Percentiles rank a stretch among this genome's conserved stretches.
These are phyloP conservation scores for Thryonomys swinderianus DNA, from an alignment of 2,113 vertebrate species.

Conservation along the genomic window DNA sequence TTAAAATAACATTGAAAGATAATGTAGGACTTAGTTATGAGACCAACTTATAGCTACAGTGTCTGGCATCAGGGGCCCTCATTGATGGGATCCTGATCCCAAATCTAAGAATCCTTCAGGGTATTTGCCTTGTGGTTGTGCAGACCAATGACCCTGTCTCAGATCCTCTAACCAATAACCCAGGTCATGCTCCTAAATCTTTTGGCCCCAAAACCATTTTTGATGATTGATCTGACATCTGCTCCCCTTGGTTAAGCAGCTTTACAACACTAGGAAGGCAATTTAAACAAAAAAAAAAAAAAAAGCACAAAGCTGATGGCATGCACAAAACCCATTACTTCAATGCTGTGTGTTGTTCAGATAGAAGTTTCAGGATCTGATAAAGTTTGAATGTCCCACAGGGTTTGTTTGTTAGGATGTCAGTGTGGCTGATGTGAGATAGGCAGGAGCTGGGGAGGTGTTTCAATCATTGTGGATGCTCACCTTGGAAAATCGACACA, in stretches of 20 bases:
- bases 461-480: neutral
- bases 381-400: neutral
- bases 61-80: too few relatives aligned
- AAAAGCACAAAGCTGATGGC: neutral
- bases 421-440: neutral
- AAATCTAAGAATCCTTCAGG: neutral
- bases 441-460: neutral
- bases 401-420: neutral
- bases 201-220: neutral
- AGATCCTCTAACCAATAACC: neutral
- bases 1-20: neutral
- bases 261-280: neutral
- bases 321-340: neutral
- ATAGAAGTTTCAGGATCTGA: neutral
- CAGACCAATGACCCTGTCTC: neutral
- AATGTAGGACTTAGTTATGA: neutral
- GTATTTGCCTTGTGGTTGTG: neutral
- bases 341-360: neutral
- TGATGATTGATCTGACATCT: neutral
- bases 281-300: neutral
- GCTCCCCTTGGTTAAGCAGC: neutral
- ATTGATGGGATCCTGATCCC: neutral
- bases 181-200: neutral
- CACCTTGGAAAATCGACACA: neutral
- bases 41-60: neutral